Percentiles rank a stretch among this genome's conserved stretches.
Conservation (phyloP, 2,888 invertebrate genomes). For the Dexiosoma caninum region DNA sequence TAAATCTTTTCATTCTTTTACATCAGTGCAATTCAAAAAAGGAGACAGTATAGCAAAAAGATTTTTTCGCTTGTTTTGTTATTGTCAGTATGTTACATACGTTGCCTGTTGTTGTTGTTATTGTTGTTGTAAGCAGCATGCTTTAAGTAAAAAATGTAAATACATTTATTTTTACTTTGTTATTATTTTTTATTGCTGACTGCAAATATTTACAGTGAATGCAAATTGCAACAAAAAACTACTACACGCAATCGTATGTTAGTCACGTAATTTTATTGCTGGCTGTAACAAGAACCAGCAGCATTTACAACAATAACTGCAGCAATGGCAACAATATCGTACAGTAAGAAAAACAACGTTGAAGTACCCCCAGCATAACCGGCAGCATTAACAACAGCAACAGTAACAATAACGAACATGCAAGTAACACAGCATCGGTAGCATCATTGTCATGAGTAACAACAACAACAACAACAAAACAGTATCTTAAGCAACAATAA, state of each 20-base stretch:
- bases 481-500: background rate
- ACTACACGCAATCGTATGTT: slow-evolving; percentile 59
- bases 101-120: slow-evolving; percentile 11
- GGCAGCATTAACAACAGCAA: slow-evolving; percentile 16
- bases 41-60: background rate
- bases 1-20: slow-evolving; percentile 7
- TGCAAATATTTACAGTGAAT: slow-evolving; percentile 46
- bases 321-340: slow-evolving; percentile 9
- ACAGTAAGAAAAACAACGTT: slow-evolving; percentile 24
- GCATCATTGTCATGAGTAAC: slow-evolving; percentile 36
- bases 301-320: slow-evolving; percentile 48
- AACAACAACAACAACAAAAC: slow-evolving; percentile 3
- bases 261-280: slow-evolving; percentile 61
- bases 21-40: background rate
- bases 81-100: slow-evolving; percentile 24
- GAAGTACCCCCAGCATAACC: slow-evolving; percentile 39
- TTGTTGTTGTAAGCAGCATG: slow-evolving; percentile 22
- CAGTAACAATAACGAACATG: slow-evolving; percentile 11
- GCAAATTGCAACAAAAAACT: slow-evolving; percentile 35
- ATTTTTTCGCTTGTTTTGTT: slow-evolving; percentile 2
- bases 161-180: slow-evolving; percentile 23
- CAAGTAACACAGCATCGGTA: slow-evolving; percentile 33
- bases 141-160: slow-evolving; percentile 35
- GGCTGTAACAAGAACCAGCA: slow-evolving; percentile 53
- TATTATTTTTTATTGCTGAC: slow-evolving; percentile 5